Evolutionary conservation across 2,797 vertebrate genomes (phyloP).

Genomic region (Morelia viridis): DNA sequence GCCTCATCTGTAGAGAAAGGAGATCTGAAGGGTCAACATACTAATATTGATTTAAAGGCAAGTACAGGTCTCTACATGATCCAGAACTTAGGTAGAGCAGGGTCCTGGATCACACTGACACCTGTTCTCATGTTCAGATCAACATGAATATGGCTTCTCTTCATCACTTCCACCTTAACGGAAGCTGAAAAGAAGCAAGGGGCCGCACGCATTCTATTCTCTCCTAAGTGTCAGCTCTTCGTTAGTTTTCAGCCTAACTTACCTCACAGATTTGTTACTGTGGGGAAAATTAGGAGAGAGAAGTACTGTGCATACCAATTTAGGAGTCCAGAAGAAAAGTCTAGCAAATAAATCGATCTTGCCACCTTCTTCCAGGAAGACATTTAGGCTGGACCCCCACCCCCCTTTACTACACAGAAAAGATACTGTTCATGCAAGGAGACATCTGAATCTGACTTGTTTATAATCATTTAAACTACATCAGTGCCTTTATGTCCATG

Average conservation of each 20-base stretch:
- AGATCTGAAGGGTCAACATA: not conserved
- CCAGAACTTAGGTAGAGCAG: not conserved
- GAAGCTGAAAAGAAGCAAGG: not conserved
- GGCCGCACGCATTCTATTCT: not conserved
- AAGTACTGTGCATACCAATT: not conserved
- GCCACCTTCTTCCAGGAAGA: not conserved
- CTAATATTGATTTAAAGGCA: not conserved
- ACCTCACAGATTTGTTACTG: not conserved
- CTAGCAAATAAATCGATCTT: not conserved
- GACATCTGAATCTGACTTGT: not conserved
- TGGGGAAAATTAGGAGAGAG: not conserved
- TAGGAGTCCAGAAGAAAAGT: not conserved
- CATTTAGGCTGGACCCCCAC: not conserved
- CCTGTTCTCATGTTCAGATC: not conserved
- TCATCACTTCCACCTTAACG: not conserved
- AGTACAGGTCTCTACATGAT: not conserved
- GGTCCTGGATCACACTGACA: not conserved
- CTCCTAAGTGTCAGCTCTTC: not conserved
- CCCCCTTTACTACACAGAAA: not conserved
- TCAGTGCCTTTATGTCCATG: not conserved
- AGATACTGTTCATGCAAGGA: not conserved
- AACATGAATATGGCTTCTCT: not conserved
- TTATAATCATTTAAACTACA: not conserved
- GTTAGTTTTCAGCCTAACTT: not conserved
- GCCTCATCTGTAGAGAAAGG: not conserved